These are phyloP conservation scores for Myotis daubentonii DNA, from an alignment of 2,797 vertebrate species.

Conservation along the genomic window DNA sequence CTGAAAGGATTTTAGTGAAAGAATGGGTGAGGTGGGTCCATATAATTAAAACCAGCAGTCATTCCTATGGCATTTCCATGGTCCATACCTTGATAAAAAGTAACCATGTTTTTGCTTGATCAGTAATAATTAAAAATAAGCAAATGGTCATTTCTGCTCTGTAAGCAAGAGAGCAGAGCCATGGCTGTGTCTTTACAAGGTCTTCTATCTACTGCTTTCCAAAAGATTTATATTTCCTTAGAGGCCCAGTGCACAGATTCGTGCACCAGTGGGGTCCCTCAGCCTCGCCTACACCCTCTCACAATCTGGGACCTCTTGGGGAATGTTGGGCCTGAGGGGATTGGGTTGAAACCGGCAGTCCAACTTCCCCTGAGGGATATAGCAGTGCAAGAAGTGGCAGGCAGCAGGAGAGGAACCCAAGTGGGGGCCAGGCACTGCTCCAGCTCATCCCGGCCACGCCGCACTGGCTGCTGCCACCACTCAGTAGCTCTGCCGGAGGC, in stretches of 20 bases:
- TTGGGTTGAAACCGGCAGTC: too few species aligned
- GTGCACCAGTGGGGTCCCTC: too few species aligned
- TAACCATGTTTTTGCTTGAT: background rate
- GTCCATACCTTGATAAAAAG: background rate
- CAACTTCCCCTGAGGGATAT: too few species aligned
- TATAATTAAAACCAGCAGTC: background rate
- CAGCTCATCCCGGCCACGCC: too few species aligned
- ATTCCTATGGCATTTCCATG: background rate
- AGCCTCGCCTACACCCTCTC: too few species aligned
- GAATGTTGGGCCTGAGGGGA: too few species aligned
- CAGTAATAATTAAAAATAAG: background rate
- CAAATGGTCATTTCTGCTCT: background rate
- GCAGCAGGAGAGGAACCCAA: too few species aligned
- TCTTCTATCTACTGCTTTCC: background rate
- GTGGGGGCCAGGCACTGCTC: too few species aligned
- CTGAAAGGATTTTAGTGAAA: background rate
- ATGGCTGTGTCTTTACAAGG: background rate
- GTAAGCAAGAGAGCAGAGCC: background rate
- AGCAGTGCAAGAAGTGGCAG: too few species aligned
- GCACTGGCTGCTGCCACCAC: rapidly evolving
- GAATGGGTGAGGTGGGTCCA: background rate
- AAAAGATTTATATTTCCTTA: background rate
- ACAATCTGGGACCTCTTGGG: too few species aligned
- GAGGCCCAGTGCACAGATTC: too few species aligned
- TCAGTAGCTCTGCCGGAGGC: too few species aligned